Conservation (phyloP, 2,797 vertebrate genomes). For the Loriculus beryllinus region DNA sequence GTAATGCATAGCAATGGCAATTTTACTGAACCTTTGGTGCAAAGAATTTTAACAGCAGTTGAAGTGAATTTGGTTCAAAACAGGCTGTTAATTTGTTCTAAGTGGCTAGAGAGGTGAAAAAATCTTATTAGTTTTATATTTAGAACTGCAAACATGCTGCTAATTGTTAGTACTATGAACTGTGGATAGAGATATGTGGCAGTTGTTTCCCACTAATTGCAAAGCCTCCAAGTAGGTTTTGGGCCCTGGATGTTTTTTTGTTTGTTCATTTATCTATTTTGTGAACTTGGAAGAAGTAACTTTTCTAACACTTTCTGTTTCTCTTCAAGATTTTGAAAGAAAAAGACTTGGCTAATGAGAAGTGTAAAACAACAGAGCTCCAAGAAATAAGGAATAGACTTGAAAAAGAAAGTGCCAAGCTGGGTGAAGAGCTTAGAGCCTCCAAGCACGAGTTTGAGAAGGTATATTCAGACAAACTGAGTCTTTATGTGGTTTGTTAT, state of each 20-base stretch:
- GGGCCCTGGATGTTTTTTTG: not conserved
- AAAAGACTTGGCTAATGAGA: constrained; percentile 87
- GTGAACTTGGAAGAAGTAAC: not conserved
- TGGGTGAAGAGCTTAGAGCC: constrained; percentile 82
- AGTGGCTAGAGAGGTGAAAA: not conserved
- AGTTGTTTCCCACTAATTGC: not conserved
- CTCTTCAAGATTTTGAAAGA: constrained; percentile 79
- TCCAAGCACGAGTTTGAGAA: constrained; percentile 85
- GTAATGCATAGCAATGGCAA: not conserved
- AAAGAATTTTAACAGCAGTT: not conserved
- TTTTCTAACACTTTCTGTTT: constrained; percentile 23
- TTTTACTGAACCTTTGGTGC: not conserved
- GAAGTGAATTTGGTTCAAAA: not conserved
- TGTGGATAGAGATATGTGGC: not conserved
- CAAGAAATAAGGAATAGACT: constrained; percentile 80
- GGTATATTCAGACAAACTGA: constrained; percentile 73
- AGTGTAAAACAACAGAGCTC: constrained; percentile 81
- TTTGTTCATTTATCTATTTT: not conserved
- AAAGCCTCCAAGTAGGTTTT: not conserved
- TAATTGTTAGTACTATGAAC: not conserved
- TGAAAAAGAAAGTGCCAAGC: constrained; percentile 81
- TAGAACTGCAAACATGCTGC: not conserved
- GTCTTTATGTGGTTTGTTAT: not conserved
- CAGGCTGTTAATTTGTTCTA: not conserved
- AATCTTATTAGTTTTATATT: not conserved